Evolutionary conservation across 2,888 invertebrate genomes (phyloP).

Genomic region (Marronus borbonicus): DNA sequence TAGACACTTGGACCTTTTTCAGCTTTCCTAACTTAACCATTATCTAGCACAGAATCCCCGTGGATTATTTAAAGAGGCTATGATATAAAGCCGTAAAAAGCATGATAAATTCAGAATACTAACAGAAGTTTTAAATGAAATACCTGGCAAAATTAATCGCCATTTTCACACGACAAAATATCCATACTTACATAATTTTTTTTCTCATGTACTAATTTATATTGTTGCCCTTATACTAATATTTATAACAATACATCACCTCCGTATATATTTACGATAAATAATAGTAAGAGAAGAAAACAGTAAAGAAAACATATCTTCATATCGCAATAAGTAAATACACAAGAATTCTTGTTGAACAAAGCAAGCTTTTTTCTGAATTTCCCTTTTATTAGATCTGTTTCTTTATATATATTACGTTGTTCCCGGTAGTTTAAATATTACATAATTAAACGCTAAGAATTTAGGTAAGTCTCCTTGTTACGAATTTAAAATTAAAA

Average conservation of each 20-base stretch:
- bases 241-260: background rate
- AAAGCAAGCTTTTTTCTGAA: slow-evolving; percentile 28
- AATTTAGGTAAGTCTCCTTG: slow-evolving; percentile 66
- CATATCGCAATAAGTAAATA: slow-evolving; percentile 62
- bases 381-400: background rate
- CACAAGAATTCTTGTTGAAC: slow-evolving; percentile 30
- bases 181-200: too few relatives aligned
- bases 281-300: slow-evolving; percentile 22
- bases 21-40: too few relatives aligned
- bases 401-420: slow-evolving; percentile 44
- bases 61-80: too few relatives aligned
- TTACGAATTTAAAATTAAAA: slow-evolving; percentile 62
- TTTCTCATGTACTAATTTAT: too few relatives aligned
- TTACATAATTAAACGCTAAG: slow-evolving; percentile 24
- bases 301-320: slow-evolving; percentile 63
- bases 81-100: too few relatives aligned
- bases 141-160: too few relatives aligned
- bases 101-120: too few relatives aligned
- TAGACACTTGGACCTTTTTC: too few relatives aligned
- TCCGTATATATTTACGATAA: too few relatives aligned
- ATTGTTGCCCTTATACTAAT: background rate
- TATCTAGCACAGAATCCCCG: too few relatives aligned
- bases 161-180: too few relatives aligned
- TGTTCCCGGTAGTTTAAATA: slow-evolving; percentile 14
- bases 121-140: too few relatives aligned